Conservation (phyloP, 2,113 vertebrate genomes). For the Blennius ocellaris region DNA sequence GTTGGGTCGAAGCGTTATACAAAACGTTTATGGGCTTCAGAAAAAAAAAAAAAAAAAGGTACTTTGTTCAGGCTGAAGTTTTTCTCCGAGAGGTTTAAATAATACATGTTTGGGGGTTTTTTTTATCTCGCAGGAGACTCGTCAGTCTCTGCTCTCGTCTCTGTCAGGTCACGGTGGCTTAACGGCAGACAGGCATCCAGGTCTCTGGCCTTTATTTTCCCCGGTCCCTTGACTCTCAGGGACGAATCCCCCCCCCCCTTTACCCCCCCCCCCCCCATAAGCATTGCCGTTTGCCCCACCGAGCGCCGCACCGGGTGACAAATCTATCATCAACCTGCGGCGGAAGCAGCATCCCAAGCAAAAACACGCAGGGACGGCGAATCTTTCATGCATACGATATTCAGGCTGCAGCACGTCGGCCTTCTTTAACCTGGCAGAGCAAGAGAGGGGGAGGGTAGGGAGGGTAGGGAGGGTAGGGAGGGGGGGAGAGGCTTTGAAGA, state of each 20-base stretch:
- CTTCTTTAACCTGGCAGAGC: slow-evolving; percentile 59
- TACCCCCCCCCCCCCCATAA: slow-evolving; percentile 34
- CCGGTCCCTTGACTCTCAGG: slow-evolving; percentile 47
- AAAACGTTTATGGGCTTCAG: too few relatives aligned
- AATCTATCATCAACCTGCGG: slow-evolving; percentile 69
- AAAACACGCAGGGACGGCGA: slow-evolving; percentile 66
- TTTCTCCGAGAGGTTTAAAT: slow-evolving; percentile 27
- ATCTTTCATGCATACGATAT: slow-evolving; percentile 77
- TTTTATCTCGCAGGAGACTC: slow-evolving; percentile 17
- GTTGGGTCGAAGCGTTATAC: too few relatives aligned
- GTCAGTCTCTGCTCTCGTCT: slow-evolving; percentile 13
- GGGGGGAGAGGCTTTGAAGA: slow-evolving; percentile 57
- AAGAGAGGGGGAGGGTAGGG: neutral
- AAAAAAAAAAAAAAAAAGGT: too few relatives aligned
- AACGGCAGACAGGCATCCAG: slow-evolving; percentile 45
- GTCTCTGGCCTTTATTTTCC: slow-evolving; percentile 57
- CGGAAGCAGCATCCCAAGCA: slow-evolving; percentile 43
- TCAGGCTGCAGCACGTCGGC: slow-evolving; percentile 45
- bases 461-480: too few relatives aligned
- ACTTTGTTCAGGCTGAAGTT: neutral
- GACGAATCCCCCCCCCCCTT: slow-evolving; percentile 26
- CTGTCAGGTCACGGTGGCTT: slow-evolving; percentile 60
- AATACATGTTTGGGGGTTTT: slow-evolving; percentile 4
- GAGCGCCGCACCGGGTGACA: slow-evolving; percentile 63
- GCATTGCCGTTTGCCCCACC: slow-evolving; percentile 51